phyloP scores from a whole-genome alignment of 2,797 vertebrate species.

The Nyctalus aviator region DNA sequence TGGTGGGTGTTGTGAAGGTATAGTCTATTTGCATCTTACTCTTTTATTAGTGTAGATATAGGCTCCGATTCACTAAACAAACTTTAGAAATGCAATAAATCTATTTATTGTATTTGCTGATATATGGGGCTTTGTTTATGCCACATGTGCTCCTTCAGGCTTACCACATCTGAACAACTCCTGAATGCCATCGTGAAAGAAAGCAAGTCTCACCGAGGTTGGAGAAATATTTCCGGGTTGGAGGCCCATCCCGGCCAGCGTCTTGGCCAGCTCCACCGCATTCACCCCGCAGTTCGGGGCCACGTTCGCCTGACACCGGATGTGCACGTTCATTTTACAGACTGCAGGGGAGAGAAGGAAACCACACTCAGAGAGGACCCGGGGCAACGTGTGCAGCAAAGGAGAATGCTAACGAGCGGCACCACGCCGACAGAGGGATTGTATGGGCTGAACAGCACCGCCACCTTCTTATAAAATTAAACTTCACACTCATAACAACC shows the following conservation, averaged over 20 bases:
- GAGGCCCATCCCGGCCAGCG: constrained; percentile 96
- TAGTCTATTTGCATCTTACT: too few relatives aligned
- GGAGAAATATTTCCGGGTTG: constrained; percentile 93
- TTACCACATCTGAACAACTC: background rate
- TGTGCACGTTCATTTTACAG: constrained; percentile 98
- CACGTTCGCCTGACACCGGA: constrained; percentile 96
- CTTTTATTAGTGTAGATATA: background rate
- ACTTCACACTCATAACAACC: background rate
- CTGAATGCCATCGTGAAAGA: background rate
- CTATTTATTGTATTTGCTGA: background rate
- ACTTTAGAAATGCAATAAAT: constrained; percentile 7
- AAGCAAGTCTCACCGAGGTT: constrained; percentile 85
- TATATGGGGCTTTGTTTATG: background rate
- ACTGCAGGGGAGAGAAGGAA: constrained; percentile 85
- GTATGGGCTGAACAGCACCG: background rate
- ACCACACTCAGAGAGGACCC: background rate
- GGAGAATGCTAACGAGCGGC: background rate
- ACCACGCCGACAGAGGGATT: background rate
- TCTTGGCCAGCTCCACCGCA: constrained; percentile 95
- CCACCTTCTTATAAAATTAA: background rate
- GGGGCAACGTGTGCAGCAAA: background rate
- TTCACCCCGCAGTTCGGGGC: constrained; percentile 98
- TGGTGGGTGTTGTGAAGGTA: too few relatives aligned
- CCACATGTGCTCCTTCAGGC: background rate
- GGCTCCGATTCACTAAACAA: background rate